A percentile compares a stretch with the other conserved stretches of the same genome.
Evolutionary conservation across 2,113 vertebrate species (phyloP).

Genomic region (Barnardius zonarius): DNA sequence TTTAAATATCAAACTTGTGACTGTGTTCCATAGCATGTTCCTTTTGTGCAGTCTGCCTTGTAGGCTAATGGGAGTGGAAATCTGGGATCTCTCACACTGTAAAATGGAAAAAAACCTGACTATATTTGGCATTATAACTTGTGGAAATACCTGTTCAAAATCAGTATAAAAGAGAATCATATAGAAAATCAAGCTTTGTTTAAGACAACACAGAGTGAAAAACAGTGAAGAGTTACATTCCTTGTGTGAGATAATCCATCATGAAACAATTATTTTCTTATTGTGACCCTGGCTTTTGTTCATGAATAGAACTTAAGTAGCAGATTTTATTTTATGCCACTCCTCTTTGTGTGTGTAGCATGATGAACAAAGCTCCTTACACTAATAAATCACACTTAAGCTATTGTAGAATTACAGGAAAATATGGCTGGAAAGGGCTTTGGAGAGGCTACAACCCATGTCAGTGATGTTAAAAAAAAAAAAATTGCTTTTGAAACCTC

Average conservation of each 20-base stretch:
- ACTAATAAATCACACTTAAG: not conserved
- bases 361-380: not conserved
- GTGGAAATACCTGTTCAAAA: not conserved
- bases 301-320: not conserved
- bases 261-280: not conserved
- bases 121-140: not conserved
- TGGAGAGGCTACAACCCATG: not conserved
- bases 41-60: not conserved
- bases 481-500: not conserved
- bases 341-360: not conserved
- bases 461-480: not conserved
- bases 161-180: not conserved
- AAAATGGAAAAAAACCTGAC: not conserved
- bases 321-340: not conserved
- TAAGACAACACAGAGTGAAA: not conserved
- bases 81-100: not conserved
- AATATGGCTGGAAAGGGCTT: not conserved
- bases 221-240: not conserved
- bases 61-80: not conserved
- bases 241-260: not conserved
- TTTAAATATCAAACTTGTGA: not conserved
- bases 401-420: not conserved
- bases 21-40: not conserved
- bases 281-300: not conserved
- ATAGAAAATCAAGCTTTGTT: not conserved